A percentile compares a stretch with the other conserved stretches of the same genome.
These are phyloP conservation scores for Lathronympha strigana DNA, from an alignment of 2,888 invertebrate genomes.

Conservation along the genomic window DNA sequence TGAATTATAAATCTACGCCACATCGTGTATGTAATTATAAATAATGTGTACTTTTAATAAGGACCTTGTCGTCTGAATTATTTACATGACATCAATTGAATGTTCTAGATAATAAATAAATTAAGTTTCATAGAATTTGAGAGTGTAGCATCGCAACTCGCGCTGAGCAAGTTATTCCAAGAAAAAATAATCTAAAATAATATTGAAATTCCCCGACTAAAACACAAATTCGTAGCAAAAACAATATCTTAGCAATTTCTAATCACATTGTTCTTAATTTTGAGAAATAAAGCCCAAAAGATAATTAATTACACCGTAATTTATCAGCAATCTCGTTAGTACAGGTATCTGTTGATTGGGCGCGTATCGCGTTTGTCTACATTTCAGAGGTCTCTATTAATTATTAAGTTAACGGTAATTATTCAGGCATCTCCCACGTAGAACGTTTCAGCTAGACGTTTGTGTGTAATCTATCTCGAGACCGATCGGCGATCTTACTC, in stretches of 20 bases:
- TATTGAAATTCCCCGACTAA: neutral
- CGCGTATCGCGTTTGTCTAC: slow-evolving; percentile 39
- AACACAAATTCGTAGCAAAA: slow-evolving; percentile 1
- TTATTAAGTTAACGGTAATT: slow-evolving; percentile 50
- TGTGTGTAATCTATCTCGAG: slow-evolving; percentile 50
- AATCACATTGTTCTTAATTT: slow-evolving; percentile 35
- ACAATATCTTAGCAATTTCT: slow-evolving; percentile 22
- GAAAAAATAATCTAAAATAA: neutral
- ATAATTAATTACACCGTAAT: slow-evolving; percentile 39
- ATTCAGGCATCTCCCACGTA: slow-evolving; percentile 44
- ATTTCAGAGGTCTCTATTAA: slow-evolving; percentile 48
- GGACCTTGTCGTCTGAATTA: too few relatives aligned
- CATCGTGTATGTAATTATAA: too few relatives aligned
- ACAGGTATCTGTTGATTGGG: slow-evolving; percentile 40
- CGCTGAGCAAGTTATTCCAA: too few relatives aligned
- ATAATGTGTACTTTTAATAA: too few relatives aligned
- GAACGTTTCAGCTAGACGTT: slow-evolving; percentile 45
- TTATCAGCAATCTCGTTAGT: slow-evolving; percentile 41
- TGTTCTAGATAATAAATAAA: too few relatives aligned
- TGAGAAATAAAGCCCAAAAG: slow-evolving; percentile 24
- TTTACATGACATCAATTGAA: too few relatives aligned
- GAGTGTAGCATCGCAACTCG: too few relatives aligned
- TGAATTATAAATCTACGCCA: too few relatives aligned
- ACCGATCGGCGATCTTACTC: slow-evolving; percentile 45
- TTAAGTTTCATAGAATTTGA: too few relatives aligned